Conservation (phyloP, 2,888 invertebrate genomes). For the Salticus scenicus region DNA sequence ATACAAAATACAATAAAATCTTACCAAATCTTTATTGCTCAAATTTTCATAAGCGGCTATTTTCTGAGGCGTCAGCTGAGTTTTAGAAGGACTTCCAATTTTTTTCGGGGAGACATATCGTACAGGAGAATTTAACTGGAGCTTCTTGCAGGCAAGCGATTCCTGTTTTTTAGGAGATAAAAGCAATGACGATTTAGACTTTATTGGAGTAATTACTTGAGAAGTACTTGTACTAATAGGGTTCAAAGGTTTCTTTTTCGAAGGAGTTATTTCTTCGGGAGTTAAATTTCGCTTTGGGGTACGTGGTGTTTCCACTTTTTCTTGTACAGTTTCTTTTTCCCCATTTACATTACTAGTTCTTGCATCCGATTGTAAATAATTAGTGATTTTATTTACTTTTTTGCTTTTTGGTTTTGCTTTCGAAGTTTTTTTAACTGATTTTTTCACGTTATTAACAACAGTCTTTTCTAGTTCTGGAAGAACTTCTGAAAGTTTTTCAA, state of each 20-base stretch:
- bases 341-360: background rate
- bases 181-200: background rate
- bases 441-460: background rate
- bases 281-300: slow-evolving; percentile 44
- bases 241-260: slow-evolving; percentile 30
- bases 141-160: background rate
- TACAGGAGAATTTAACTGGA: background rate
- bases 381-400: background rate
- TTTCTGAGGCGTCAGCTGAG: background rate
- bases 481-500: background rate
- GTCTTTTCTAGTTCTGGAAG: background rate
- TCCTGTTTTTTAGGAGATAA: background rate
- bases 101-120: background rate
- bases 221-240: background rate
- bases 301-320: background rate
- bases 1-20: background rate
- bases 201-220: background rate
- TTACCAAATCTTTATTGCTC: background rate
- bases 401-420: background rate
- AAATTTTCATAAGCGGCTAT: background rate
- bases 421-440: background rate
- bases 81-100: background rate
- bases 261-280: slow-evolving; percentile 29
- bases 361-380: background rate
- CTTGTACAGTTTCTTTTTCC: background rate